Percentiles rank a stretch among this genome's conserved stretches.
Conservation (phyloP, 2,797 vertebrate species). For the Varecia variegata region DNA sequence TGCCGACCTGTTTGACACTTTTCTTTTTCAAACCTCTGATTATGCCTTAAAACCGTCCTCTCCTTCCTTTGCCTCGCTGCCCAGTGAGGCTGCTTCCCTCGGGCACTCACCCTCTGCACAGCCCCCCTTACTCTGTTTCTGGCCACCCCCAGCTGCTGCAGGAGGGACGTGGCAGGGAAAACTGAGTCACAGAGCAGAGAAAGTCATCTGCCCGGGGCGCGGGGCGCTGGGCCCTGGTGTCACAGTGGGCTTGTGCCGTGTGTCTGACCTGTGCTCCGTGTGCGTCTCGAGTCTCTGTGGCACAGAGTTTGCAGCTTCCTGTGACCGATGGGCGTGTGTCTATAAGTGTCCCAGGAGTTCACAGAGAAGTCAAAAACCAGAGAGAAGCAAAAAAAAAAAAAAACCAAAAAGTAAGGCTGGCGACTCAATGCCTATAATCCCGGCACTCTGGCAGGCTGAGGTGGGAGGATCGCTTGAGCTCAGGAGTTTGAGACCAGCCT, state of each 20-base stretch:
- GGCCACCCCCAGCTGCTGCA: not conserved
- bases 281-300: accelerated
- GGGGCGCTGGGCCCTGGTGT: not conserved
- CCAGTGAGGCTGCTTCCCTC: too few relatives aligned
- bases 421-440: not conserved
- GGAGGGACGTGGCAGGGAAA: slow-evolving; percentile 25
- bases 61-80: accelerated
- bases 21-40: not conserved
- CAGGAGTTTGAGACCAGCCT: too few relatives aligned
- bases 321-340: accelerated
- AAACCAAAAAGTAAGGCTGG: not conserved
- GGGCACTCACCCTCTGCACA: accelerated
- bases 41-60: not conserved
- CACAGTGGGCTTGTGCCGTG: not conserved
- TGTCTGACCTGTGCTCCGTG: accelerated
- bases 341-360: not conserved
- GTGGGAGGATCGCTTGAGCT: too few relatives aligned
- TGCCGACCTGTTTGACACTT: accelerated
- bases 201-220: not conserved
- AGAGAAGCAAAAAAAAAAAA: not conserved
- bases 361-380: not conserved
- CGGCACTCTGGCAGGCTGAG: too few relatives aligned
- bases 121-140: not conserved
- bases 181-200: slow-evolving; percentile 16
- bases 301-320: not conserved